Evolutionary conservation across 2,113 vertebrate species (phyloP).

Genomic region (Aptenodytes patagonicus): DNA sequence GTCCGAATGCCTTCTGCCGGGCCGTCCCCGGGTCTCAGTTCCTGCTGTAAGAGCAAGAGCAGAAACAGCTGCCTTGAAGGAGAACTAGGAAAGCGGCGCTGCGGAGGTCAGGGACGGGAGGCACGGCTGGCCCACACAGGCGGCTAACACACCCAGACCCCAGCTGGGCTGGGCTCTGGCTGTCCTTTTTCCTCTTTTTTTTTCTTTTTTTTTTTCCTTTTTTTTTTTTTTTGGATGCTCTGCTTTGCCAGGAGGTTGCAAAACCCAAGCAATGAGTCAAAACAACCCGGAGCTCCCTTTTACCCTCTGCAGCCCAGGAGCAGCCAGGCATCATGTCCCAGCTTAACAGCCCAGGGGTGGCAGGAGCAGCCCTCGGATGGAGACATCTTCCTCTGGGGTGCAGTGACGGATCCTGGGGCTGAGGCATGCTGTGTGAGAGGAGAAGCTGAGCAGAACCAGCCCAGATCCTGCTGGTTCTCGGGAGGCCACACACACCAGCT

Average conservation of each 20-base stretch:
- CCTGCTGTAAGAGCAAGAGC: neutral
- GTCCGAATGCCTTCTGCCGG: neutral
- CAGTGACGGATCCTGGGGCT: neutral
- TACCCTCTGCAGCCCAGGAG: neutral
- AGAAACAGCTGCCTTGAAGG: neutral
- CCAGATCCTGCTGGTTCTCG: neutral
- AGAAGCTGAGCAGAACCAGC: neutral
- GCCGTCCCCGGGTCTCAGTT: neutral
- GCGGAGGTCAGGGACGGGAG: neutral
- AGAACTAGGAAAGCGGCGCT: neutral
- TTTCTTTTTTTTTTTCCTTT: too few species aligned
- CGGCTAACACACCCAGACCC: neutral
- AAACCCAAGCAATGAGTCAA: neutral
- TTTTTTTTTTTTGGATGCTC: neutral
- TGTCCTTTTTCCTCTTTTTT: neutral
- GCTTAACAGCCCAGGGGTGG: neutral
- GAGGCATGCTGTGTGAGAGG: neutral
- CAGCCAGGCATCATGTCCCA: rapidly evolving
- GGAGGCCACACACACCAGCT: neutral
- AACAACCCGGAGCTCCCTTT: neutral
- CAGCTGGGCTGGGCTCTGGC: neutral
- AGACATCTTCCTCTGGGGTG: neutral
- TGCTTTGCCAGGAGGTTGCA: neutral
- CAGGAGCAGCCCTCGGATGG: neutral
- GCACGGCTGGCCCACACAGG: neutral